phyloP scores from a whole-genome alignment of 1,140 invertebrate genomes.

The Tetramorium simillimum region DNA sequence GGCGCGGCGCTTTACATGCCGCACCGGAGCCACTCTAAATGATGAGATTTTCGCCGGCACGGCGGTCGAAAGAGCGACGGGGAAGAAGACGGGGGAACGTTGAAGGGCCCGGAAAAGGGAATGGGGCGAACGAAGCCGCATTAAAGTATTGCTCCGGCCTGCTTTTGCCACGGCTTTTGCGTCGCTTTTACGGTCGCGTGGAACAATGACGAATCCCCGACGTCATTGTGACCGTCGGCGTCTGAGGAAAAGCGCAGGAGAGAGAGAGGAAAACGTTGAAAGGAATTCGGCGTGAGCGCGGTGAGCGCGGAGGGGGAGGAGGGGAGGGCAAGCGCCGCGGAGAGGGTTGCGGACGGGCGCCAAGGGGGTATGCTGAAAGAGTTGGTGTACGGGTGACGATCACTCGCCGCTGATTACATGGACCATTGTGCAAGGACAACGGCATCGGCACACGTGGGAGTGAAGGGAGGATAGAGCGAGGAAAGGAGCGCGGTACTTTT shows the following conservation, averaged over 20 bases:
- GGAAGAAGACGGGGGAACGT: neutral
- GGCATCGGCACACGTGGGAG: conserved; percentile 36
- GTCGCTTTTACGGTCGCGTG: conserved; percentile 68
- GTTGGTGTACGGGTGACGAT: conserved; percentile 70
- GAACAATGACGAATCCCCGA: conserved; percentile 77
- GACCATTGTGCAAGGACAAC: conserved; percentile 78
- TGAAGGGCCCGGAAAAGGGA: neutral
- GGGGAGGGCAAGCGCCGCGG: conserved; percentile 31
- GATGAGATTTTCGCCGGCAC: conserved; percentile 72
- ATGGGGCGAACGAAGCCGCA: conserved; percentile 53
- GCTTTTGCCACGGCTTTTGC: conserved; percentile 65
- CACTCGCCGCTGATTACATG: conserved; percentile 79
- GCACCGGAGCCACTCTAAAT: conserved; percentile 74
- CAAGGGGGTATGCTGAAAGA: conserved; percentile 44
- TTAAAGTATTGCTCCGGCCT: conserved; percentile 75
- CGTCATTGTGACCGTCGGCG: conserved; percentile 69
- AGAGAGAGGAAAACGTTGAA: conserved; percentile 61
- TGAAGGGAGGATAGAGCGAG: conserved; percentile 52
- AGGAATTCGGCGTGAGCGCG: neutral
- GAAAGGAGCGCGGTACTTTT: conserved; percentile 30
- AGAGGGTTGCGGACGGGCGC: neutral
- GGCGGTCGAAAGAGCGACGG: conserved; percentile 23
- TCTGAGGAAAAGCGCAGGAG: conserved; percentile 61
- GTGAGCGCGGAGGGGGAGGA: neutral
- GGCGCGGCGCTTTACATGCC: conserved; percentile 52